Evolutionary conservation across 2,888 invertebrate species (phyloP), one percentile per base, ranked within the genome.

Genomic region (Paralinhomoeus sp.): DNA sequence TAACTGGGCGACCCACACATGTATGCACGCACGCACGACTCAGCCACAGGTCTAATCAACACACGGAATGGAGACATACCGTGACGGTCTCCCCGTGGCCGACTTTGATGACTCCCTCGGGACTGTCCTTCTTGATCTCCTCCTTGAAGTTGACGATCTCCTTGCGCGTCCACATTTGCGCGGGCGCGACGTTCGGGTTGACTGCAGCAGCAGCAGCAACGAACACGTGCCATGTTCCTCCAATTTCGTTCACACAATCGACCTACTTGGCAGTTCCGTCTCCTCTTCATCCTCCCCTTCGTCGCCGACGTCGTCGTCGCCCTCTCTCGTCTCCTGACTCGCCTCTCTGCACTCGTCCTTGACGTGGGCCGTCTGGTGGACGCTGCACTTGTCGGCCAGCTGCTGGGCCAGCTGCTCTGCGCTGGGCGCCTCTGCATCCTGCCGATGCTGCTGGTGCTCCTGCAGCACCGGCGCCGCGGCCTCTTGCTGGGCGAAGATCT

Each of bases 41-140:
- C 15, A 37, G 12, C 9, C 15, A 37, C 13, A 17, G 17, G 13
- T 24, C 17, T 24, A 9, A 40, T n/a, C 15, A 13, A 24, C 7
- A n/a, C 18, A 13, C 7, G 7, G 7, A n/a, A 9, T 18, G 9
- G 13, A 12, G 2, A 39, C 66, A 64, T 54, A 89, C 83, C 40
- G 91, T 93, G 40, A 91, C 81, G 0, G 84, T 87, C 67, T 93
- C 91, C 2, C 93, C 89, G 63, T 93, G 91, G 0, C 82, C 83
- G 41, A 97, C 81, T 56, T 80, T 77, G 47, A 97, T 78, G 20
- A 82, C 75, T 22, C 89, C 80, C 61, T 91, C 83, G 37, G 80
- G 77, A 13, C 75, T 76, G 53, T 78, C 77, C 47, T 75, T 74
- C 47, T 53, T 69, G 13, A 89, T 80, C 0, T 79, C 75, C 48